Evolutionary conservation across 2,113 vertebrate genomes (phyloP).

Genomic region (Tachysurus fulvidraco): DNA sequence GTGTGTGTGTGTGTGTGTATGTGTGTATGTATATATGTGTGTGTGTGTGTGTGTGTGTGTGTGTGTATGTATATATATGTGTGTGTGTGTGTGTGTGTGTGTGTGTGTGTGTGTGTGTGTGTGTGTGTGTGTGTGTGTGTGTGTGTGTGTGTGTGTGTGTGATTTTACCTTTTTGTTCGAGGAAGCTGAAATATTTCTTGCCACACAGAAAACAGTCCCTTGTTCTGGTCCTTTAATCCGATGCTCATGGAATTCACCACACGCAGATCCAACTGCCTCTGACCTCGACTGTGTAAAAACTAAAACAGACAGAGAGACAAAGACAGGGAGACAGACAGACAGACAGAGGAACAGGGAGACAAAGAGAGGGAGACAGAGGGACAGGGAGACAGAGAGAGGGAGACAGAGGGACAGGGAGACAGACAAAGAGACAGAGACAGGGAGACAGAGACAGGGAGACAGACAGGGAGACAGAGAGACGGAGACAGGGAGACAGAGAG

Average conservation of each 20-base stretch:
- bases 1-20: no score
- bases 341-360: no score
- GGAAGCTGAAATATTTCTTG: slow-evolving; percentile 96
- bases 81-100: no score
- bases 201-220: slow-evolving; percentile 92
- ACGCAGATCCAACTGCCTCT: slow-evolving; percentile 77
- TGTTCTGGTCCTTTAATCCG: slow-evolving; percentile 94
- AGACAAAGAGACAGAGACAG: neutral
- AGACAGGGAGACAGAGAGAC: neutral
- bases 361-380: no score
- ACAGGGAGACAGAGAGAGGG: no score
- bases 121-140: neutral
- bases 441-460: neutral
- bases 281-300: slow-evolving; percentile 88
- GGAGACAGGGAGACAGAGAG: neutral
- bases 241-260: slow-evolving; percentile 78
- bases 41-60: no score
- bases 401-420: no score
- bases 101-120: neutral
- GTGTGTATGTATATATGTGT: no score
- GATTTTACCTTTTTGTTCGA: slow-evolving; percentile 76
- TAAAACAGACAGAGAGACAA: slow-evolving; percentile 54
- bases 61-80: no score
- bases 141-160: neutral
- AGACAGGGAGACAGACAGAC: no score